These are phyloP conservation scores for Diplodus sargus DNA, from an alignment of 2,797 vertebrate genomes.

Conservation along the genomic window DNA sequence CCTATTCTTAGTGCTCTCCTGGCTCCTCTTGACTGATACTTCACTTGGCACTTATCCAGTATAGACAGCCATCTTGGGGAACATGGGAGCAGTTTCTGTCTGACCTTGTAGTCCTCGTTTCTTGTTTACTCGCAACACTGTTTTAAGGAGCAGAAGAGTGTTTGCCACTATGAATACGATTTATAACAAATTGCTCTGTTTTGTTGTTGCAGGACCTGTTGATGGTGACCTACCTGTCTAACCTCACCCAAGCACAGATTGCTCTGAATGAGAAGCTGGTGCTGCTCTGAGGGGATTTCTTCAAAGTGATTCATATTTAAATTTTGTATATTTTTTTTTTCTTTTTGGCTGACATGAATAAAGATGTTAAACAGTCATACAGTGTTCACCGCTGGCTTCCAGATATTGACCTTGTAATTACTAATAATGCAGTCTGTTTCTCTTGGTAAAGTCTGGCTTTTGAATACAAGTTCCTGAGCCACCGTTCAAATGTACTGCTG, in stretches of 20 bases:
- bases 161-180: not conserved
- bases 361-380: constrained; percentile 70
- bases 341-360: constrained; percentile 74
- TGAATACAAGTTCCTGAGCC: not conserved
- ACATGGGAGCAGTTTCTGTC: not conserved
- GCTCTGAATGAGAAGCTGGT: constrained; percentile 98
- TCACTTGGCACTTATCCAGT: not conserved
- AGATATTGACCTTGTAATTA: not conserved
- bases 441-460: constrained; percentile 2
- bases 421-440: not conserved
- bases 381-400: not conserved
- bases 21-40: not conserved
- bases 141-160: not conserved
- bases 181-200: constrained; percentile 20
- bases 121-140: not conserved
- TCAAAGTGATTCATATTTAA: constrained; percentile 73
- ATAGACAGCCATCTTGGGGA: not conserved
- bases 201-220: constrained; percentile 89
- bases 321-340: constrained; percentile 68
- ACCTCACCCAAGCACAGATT: constrained; percentile 98
- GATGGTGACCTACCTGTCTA: constrained; percentile 99
- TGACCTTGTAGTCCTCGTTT: not conserved
- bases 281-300: constrained; percentile 77
- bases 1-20: not conserved
- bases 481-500: not conserved